A percentile compares a stretch with the other conserved stretches of the same genome.
phyloP scores from a whole-genome alignment of 2,113 vertebrate genomes.

The Ictalurus furcatus region DNA sequence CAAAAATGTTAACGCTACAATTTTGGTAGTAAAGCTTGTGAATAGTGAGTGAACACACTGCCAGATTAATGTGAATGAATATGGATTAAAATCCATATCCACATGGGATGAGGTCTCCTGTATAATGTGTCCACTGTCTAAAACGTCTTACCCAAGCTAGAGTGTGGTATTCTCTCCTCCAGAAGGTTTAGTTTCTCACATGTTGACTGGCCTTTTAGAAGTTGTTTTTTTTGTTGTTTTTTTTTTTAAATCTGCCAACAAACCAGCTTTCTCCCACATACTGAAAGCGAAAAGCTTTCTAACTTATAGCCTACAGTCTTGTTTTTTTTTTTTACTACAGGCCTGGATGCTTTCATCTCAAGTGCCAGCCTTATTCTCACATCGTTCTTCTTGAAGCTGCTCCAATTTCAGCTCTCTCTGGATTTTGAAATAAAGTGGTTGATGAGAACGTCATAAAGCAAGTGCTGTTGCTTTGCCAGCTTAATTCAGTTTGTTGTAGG shows the following conservation, averaged over 20 bases:
- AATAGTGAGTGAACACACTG: constrained; percentile 28
- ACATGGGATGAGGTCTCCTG: constrained; percentile 47
- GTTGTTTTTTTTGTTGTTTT: constrained; percentile 23
- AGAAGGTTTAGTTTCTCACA: constrained; percentile 1
- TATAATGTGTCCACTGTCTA: constrained; percentile 41
- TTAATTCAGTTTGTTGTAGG: constrained; percentile 64
- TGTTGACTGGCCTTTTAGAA: constrained; percentile 30
- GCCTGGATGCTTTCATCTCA: constrained; percentile 16
- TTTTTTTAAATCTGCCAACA: constrained; percentile 38
- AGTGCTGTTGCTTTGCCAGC: constrained; percentile 50
- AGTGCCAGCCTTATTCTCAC: constrained; percentile 27
- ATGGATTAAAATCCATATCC: constrained; percentile 57
- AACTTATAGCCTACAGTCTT: constrained; percentile 33
- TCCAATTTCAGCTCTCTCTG: constrained; percentile 45
- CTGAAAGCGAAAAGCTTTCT: constrained; percentile 29
- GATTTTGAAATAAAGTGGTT: constrained; percentile 42
- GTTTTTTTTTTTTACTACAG: background rate
- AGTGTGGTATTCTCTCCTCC: background rate
- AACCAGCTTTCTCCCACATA: constrained; percentile 36
- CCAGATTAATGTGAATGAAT: constrained; percentile 56
- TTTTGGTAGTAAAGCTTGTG: constrained; percentile 51
- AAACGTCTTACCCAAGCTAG: background rate
- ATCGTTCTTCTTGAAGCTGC: constrained; percentile 5
- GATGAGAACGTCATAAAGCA: constrained; percentile 18
- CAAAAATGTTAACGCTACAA: background rate